A percentile compares a stretch with the other conserved stretches of the same genome.
Conservation (phyloP, 30 jellyfish, hydroid and myxozoan species). For the Hydractinia echinata region DNA sequence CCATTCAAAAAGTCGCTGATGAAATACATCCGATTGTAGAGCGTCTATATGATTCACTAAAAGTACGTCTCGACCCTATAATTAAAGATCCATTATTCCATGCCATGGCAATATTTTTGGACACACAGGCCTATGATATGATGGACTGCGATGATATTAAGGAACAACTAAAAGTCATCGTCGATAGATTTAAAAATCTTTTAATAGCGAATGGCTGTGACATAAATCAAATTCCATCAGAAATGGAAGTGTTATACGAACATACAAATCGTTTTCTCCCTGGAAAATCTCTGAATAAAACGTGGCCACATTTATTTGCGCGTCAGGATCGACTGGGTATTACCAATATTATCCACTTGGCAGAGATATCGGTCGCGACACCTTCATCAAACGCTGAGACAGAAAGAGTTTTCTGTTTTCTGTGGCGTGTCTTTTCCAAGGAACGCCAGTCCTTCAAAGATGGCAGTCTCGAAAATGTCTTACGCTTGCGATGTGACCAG, state of each 20-base stretch:
- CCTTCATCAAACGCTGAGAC: too few species aligned
- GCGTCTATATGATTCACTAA: neutral
- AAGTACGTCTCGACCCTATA: neutral
- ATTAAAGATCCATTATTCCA: neutral
- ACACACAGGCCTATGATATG: neutral
- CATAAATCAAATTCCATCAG: neutral
- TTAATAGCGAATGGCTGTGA: conserved; percentile 10
- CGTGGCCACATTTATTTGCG: conserved; percentile 2
- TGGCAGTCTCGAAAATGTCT: too few species aligned
- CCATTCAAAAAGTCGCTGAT: neutral
- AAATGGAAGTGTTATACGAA: neutral
- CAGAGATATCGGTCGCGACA: too few species aligned
- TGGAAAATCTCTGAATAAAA: neutral
- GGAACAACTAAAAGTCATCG: neutral
- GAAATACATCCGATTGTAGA: neutral
- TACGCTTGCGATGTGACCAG: too few species aligned
- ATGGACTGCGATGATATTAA: neutral
- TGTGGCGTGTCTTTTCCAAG: too few species aligned
- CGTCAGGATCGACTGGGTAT: too few species aligned
- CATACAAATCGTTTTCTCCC: neutral
- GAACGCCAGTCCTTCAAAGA: too few species aligned
- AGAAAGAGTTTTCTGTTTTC: too few species aligned
- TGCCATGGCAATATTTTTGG: conserved; percentile 1
- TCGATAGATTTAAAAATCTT: too few species aligned
- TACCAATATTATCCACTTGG: too few species aligned